Base-by-base conservation (phyloP, 2,797 vertebrate genomes). In the Erpetoichthys calabaricus region DNA sequence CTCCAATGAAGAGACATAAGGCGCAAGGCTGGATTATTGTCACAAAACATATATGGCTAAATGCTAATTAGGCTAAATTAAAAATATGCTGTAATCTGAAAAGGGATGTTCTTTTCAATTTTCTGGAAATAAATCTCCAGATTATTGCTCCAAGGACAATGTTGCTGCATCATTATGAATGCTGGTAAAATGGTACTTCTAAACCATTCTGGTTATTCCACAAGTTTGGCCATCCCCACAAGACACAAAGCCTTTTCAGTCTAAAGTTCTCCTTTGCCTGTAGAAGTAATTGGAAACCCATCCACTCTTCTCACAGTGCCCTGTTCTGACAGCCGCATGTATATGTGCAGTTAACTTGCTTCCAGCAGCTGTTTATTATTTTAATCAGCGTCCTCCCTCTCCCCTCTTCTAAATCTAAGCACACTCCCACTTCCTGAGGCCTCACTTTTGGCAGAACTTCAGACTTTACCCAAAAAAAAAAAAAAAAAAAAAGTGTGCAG, bases 291-390 rank as follows among this genome's bases (percentile, higher is more conserved):
- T 44, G 3, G 45, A 44, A 44, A 51, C n/a, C 6, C 3, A 25
- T 46, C 9, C 41, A 6, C 49, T 42, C 49, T 25, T 49, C 55
- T 50, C 8, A 25, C 25, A 25, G 57, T 64, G 3, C 47, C 9
- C 61, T 56, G 59, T 57, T 67, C 73, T 70, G 73, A 74, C 71
- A 68, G 70, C 41, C 41, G 42, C 42, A 7, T 45, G 9, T 7
- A 54, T 8, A 45, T 47, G 62, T 10, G 58, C 42, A 10, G 70
- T 68, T 73, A 81, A 79, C 67, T 57, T 68, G 70, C 72, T 79
- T 73, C 81, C 68, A 55, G 82, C 82, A 85, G 86, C 86, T 92
- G 90, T 94, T 95, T 95, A 91, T 96, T 96, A 89, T 92, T 94
- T 88, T 87, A 94, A 91, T 89, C 88, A 76, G 88, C 83, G 89